A percentile compares a stretch with the other conserved stretches of the same genome.
Conservation (phyloP, 2,888 invertebrate species). For the Acronicta alni region DNA sequence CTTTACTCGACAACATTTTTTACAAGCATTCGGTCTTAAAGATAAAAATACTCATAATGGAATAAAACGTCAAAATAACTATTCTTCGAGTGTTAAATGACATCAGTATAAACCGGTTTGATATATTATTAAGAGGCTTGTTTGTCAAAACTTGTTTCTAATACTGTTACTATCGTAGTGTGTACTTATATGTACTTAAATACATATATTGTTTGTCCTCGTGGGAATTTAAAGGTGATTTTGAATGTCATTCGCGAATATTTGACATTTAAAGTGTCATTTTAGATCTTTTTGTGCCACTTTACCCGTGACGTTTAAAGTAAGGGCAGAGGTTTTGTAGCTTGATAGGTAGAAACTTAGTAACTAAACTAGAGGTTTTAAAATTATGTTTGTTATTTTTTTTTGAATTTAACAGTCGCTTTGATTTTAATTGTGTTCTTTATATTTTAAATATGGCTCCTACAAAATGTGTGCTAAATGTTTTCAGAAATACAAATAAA, state of each 20-base stretch:
- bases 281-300: constrained; percentile 4
- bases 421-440: no score
- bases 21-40: not conserved
- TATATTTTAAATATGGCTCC: no score
- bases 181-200: constrained; percentile 12
- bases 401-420: no score
- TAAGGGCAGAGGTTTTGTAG: not conserved
- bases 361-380: no score
- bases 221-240: constrained; percentile 46
- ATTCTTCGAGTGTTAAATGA: constrained; percentile 56
- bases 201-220: constrained; percentile 39
- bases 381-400: no score
- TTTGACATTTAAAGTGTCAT: constrained; percentile 39
- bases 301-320: constrained; percentile 7
- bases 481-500: no score
- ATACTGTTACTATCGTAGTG: constrained; percentile 22
- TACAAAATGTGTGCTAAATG: no score
- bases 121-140: constrained; percentile 32
- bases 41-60: constrained; percentile 15
- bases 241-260: constrained; percentile 44
- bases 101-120: constrained; percentile 60
- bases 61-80: constrained; percentile 41
- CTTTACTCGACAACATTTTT: not conserved
- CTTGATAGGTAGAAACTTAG: no score
- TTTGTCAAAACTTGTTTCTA: constrained; percentile 49